Evolutionary conservation across 2,888 invertebrate genomes (phyloP).

Genomic region (Tachina lurida): DNA sequence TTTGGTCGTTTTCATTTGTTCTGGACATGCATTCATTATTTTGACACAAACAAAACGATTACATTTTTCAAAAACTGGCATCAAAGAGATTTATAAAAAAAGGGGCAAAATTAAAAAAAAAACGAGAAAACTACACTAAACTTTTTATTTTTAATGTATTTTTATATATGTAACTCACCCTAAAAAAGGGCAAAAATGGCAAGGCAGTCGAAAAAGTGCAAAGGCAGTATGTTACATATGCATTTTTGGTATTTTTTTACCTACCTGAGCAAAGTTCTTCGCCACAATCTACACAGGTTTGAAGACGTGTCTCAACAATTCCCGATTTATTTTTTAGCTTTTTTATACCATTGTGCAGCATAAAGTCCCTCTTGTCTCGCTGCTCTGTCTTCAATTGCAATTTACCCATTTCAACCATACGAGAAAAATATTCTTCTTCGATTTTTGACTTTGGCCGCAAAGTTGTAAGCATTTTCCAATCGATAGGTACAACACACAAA

Average conservation of each 20-base stretch:
- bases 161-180: too few relatives aligned
- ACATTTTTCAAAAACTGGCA: too few relatives aligned
- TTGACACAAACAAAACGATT: too few relatives aligned
- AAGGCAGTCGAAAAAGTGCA: too few relatives aligned
- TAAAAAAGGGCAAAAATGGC: too few relatives aligned
- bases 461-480: constrained; percentile 97
- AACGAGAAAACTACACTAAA: too few relatives aligned
- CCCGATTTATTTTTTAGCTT: constrained; percentile 93
- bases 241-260: neutral
- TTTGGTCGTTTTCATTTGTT: too few relatives aligned
- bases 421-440: constrained; percentile 94
- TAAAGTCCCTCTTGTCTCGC: constrained; percentile 87
- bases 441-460: constrained; percentile 91
- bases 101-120: too few relatives aligned
- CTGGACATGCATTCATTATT: too few relatives aligned
- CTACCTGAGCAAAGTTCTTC: constrained; percentile 92
- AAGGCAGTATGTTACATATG: too few relatives aligned
- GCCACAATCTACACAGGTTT: constrained; percentile 91
- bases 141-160: too few relatives aligned
- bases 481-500: constrained; percentile 92
- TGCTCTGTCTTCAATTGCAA: constrained; percentile 89
- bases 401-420: constrained; percentile 92
- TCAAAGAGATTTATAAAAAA: too few relatives aligned
- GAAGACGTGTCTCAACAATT: constrained; percentile 89
- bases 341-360: constrained; percentile 87